phyloP scores from a whole-genome alignment of 1,140 invertebrate species.

The Conus ventricosus region DNA sequence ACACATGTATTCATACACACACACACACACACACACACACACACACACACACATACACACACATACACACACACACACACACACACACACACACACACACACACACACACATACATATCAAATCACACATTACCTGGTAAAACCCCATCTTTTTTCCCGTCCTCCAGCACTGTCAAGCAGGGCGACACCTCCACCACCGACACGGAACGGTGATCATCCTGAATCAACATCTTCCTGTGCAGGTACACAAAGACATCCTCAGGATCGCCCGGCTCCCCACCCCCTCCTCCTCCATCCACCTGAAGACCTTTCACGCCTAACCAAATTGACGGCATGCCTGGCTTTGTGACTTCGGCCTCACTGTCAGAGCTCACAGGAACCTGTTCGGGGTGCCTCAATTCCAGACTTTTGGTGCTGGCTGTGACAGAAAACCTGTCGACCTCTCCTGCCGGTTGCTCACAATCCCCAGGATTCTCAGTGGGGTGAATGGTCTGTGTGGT shows the following conservation, averaged over 20 bases:
- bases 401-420: too few relatives aligned
- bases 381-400: too few relatives aligned
- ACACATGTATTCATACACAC: background rate
- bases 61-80: background rate
- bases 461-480: too few relatives aligned
- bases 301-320: background rate
- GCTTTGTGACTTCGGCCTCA: too few relatives aligned
- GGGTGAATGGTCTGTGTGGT: too few relatives aligned
- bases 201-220: background rate
- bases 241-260: background rate
- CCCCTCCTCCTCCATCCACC: background rate
- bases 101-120: background rate
- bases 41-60: background rate
- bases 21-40: background rate
- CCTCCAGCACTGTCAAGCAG: background rate
- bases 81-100: background rate
- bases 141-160: background rate
- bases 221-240: background rate
- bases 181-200: background rate
- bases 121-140: background rate
- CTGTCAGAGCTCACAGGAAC: too few relatives aligned
- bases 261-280: background rate
- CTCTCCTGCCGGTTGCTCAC: too few relatives aligned
- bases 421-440: too few relatives aligned
- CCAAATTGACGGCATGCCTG: too few relatives aligned